These are phyloP conservation scores for Acipenser oxyrinchus DNA, from an alignment of 2,797 vertebrate species.

Conservation along the genomic window DNA sequence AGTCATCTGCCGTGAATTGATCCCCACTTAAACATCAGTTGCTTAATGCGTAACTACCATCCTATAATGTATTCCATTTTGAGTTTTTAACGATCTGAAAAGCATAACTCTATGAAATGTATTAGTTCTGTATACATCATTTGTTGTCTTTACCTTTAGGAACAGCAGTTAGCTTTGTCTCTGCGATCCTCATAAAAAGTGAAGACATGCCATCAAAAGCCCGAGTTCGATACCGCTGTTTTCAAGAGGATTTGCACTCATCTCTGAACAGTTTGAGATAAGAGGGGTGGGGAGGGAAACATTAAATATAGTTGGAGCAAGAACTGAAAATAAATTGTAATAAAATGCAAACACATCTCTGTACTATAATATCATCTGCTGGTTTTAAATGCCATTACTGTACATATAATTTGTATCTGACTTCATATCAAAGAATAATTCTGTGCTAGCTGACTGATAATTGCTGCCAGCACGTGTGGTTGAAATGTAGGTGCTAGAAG, in stretches of 20 bases:
- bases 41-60: neutral
- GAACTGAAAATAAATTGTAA: neutral
- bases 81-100: neutral
- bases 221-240: constrained; percentile 80
- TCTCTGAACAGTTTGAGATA: constrained; percentile 61
- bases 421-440: too few species aligned
- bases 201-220: constrained; percentile 83
- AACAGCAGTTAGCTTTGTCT: constrained; percentile 80
- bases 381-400: neutral
- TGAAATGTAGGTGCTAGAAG: too few species aligned
- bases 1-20: too few species aligned
- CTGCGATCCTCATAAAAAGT: constrained; percentile 83
- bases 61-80: neutral
- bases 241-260: constrained; percentile 88
- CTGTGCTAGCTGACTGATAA: too few species aligned
- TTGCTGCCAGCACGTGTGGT: too few species aligned
- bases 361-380: neutral
- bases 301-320: neutral
- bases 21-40: too few species aligned
- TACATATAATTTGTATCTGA: too few species aligned
- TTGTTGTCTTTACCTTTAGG: constrained; percentile 74
- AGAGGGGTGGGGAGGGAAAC: neutral
- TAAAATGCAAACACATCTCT: neutral
- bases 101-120: neutral
- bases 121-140: neutral